Evolutionary conservation across 2,797 vertebrate genomes (phyloP).

Genomic region (Sebastes trivittatus): DNA sequence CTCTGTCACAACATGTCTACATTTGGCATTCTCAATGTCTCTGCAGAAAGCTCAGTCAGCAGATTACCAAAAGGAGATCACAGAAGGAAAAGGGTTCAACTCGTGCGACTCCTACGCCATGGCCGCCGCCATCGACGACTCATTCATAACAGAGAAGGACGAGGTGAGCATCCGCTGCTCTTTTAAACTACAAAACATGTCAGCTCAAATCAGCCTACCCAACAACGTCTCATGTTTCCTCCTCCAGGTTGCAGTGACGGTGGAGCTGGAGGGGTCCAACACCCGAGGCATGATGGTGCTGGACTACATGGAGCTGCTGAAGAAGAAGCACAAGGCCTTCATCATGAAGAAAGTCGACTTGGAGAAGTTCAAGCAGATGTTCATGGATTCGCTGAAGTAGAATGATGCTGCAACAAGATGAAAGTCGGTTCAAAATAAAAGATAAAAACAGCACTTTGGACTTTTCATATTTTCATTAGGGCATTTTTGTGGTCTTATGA

Average conservation of each 20-base stretch:
- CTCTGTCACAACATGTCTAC: background rate
- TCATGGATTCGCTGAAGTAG: constrained; percentile 73
- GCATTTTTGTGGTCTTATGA: too few relatives aligned
- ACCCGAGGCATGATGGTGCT: constrained; percentile 82
- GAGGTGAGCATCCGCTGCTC: constrained; percentile 2
- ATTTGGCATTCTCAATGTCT: background rate
- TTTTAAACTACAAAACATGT: background rate
- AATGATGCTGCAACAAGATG: background rate
- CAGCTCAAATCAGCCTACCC: background rate
- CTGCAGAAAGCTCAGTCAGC: constrained; percentile 20
- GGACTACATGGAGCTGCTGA: constrained; percentile 65
- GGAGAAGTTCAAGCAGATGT: constrained; percentile 72
- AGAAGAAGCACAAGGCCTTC: constrained; percentile 71
- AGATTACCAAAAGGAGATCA: constrained; percentile 51
- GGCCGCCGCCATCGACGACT: constrained; percentile 76
- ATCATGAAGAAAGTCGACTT: constrained; percentile 76
- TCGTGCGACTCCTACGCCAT: constrained; percentile 81
- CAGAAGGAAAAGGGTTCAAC: constrained; percentile 71
- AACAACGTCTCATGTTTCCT: accelerated
- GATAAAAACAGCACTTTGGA: background rate
- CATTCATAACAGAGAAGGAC: constrained; percentile 52
- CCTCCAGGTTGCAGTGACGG: constrained; percentile 60
- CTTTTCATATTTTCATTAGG: background rate
- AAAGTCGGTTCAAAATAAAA: background rate
- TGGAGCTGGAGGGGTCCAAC: constrained; percentile 73